These are phyloP conservation scores for Caranx melampygus DNA, from an alignment of 2,113 vertebrate genomes.

Conservation along the genomic window DNA sequence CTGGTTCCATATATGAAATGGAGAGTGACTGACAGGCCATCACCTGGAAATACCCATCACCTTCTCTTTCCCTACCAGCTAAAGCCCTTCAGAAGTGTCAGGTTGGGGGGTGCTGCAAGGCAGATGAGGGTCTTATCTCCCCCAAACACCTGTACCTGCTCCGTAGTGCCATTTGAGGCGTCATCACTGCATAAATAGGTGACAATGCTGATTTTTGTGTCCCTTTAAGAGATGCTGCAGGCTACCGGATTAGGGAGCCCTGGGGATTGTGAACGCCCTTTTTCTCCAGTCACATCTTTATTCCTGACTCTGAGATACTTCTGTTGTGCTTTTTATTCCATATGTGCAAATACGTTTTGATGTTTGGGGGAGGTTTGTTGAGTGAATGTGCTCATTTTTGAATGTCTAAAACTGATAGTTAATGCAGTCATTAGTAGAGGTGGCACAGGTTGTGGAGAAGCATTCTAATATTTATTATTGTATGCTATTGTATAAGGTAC, in stretches of 20 bases:
- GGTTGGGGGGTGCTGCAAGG: constrained; percentile 15
- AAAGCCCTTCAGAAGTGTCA: constrained; percentile 61
- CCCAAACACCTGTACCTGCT: constrained; percentile 72
- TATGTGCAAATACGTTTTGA: background rate
- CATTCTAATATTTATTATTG: background rate
- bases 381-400: background rate
- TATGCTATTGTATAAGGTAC: background rate
- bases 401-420: background rate
- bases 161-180: constrained; percentile 70
- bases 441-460: too few species aligned
- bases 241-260: constrained; percentile 30
- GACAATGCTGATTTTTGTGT: constrained; percentile 75
- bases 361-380: background rate
- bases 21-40: constrained; percentile 63
- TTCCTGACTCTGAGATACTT: constrained; percentile 17
- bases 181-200: constrained; percentile 77
- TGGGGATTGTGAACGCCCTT: constrained; percentile 38
- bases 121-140: constrained; percentile 70
- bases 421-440: background rate
- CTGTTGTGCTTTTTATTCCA: background rate
- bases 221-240: constrained; percentile 54
- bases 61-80: constrained; percentile 47
- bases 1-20: constrained; percentile 48
- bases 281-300: constrained; percentile 13
- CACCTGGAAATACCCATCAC: constrained; percentile 59